Evolutionary conservation across 1,140 invertebrate species (phyloP).

Genomic region (Acromyrmex heyeri): DNA sequence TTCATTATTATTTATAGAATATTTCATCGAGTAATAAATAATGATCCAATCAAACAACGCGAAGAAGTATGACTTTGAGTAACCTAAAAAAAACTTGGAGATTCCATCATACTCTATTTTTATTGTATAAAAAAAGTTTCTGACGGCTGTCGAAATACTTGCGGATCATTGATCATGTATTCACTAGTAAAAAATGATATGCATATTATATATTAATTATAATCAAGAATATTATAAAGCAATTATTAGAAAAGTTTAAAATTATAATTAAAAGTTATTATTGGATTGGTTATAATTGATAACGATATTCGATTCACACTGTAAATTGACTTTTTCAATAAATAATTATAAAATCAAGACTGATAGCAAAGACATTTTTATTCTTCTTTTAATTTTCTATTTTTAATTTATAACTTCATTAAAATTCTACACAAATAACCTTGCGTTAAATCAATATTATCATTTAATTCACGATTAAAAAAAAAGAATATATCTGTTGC

Average conservation of each 20-base stretch:
- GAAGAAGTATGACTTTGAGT: conserved; percentile 1
- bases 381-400: background rate
- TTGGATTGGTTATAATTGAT: background rate
- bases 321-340: background rate
- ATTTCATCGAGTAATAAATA: conserved; percentile 11
- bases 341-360: background rate
- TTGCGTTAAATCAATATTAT: conserved; percentile 7
- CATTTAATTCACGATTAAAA: background rate
- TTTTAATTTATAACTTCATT: conserved; percentile 4
- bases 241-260: conserved; percentile 9
- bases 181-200: conserved; percentile 1
- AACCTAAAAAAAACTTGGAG: conserved; percentile 27
- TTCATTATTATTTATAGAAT: background rate
- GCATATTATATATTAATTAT: background rate
- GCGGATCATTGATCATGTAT: conserved; percentile 25
- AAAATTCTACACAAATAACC: background rate
- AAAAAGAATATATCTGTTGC: background rate
- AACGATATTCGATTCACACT: background rate
- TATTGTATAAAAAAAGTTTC: conserved; percentile 23
- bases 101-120: conserved; percentile 45
- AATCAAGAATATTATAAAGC: background rate
- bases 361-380: background rate
- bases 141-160: background rate
- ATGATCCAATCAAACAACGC: background rate
- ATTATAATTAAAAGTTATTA: background rate